Percentiles rank a stretch among this genome's conserved stretches.
Conservation (phyloP, 37 sponge, comb jelly and placozoan genomes). For the Crambe crambe region DNA sequence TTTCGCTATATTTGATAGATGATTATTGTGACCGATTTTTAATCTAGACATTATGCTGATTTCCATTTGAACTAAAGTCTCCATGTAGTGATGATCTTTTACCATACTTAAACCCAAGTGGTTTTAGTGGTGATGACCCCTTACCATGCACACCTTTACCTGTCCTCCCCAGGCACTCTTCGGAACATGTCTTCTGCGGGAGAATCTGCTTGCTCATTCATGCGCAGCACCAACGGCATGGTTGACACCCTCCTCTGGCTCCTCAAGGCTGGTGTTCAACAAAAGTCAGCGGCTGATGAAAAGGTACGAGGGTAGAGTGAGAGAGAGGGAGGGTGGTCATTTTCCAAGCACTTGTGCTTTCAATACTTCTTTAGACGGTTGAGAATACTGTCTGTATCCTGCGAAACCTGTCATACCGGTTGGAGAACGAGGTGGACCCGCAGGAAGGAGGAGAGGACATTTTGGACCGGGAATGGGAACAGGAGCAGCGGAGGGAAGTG, state of each 20-base stretch:
- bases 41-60: too few species aligned
- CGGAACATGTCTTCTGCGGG: conserved; percentile 93
- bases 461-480: conserved; percentile 68
- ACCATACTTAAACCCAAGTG: too few species aligned
- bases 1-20: too few species aligned
- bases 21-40: too few species aligned
- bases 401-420: conserved; percentile 90
- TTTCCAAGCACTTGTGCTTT: too few species aligned
- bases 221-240: conserved; percentile 57
- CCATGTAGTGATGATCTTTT: too few species aligned
- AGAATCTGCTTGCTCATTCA: conserved; percentile 54
- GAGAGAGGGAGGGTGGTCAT: too few species aligned
- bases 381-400: conserved; percentile 93
- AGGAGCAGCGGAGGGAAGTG: conserved; percentile 45
- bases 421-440: conserved; percentile 86
- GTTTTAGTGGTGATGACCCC: too few species aligned
- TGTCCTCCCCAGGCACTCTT: conserved; percentile 48
- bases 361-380: conserved; percentile 69
- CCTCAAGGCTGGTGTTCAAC: conserved; percentile 66
- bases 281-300: conserved; percentile 67
- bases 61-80: too few species aligned
- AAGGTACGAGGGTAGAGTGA: conserved; percentile 63
- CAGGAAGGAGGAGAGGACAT: conserved; percentile 64
- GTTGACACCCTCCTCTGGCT: conserved; percentile 86
- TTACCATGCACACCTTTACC: too few species aligned